Evolutionary conservation across 2,113 vertebrate species (phyloP).

Genomic region (Zapornia atra): DNA sequence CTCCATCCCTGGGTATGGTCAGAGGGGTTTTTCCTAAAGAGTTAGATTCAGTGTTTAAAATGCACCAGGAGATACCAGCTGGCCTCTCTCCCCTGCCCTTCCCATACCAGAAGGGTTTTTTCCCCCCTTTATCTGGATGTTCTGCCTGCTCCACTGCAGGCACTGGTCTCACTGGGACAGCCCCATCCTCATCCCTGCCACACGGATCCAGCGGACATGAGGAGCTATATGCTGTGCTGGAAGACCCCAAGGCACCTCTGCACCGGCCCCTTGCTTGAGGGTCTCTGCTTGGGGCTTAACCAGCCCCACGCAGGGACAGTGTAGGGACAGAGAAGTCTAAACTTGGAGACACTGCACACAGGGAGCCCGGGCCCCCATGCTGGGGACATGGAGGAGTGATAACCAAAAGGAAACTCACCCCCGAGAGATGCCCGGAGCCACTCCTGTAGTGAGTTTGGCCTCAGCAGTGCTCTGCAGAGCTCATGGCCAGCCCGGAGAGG

Average conservation of each 20-base stretch:
- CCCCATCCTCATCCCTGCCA: neutral
- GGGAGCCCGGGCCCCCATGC: neutral
- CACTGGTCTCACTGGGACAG: neutral
- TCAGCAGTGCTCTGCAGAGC: neutral
- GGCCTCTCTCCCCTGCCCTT: neutral
- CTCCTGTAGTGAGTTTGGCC: neutral
- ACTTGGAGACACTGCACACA: neutral
- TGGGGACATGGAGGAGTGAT: neutral
- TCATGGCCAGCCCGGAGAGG: neutral
- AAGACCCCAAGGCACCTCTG: neutral
- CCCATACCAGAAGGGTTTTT: accelerated
- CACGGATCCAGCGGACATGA: accelerated
- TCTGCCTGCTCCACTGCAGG: neutral
- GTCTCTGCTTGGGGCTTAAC: accelerated
- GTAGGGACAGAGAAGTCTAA: neutral
- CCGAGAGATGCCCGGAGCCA: neutral
- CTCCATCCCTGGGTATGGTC: neutral
- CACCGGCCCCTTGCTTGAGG: accelerated
- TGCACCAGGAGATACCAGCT: neutral
- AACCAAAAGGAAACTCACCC: accelerated
- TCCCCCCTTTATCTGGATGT: neutral
- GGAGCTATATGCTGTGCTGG: neutral
- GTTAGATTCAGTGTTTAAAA: slow-evolving; percentile 5
- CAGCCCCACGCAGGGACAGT: accelerated
- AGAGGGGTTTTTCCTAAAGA: neutral